These are phyloP conservation scores for Myrmecobius fasciatus DNA, from an alignment of 2,113 vertebrate species.

Conservation along the genomic window DNA sequence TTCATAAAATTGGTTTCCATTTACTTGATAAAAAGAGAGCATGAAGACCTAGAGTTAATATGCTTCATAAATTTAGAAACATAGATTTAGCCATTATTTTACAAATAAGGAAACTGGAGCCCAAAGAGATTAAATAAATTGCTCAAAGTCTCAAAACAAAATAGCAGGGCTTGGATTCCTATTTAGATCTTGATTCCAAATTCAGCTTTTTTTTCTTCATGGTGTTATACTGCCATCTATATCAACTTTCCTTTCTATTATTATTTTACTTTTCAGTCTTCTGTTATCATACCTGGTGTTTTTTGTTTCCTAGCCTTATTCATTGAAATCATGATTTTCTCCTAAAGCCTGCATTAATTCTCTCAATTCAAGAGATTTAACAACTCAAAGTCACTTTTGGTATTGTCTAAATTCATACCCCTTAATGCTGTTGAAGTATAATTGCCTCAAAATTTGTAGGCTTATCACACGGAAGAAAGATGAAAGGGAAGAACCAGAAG, in stretches of 20 bases:
- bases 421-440: too few species aligned
- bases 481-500: neutral
- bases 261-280: neutral
- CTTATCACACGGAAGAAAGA: neutral
- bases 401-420: too few species aligned
- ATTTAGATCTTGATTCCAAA: neutral
- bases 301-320: neutral
- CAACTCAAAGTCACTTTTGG: too few species aligned
- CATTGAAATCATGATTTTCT: too few species aligned
- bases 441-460: neutral
- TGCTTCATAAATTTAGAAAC: neutral
- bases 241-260: neutral
- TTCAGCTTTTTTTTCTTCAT: neutral
- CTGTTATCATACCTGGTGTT: neutral
- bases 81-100: neutral
- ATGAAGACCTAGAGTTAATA: neutral
- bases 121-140: neutral
- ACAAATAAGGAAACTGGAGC: neutral
- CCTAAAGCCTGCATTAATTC: too few species aligned
- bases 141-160: neutral
- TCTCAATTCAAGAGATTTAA: too few species aligned
- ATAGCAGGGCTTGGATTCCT: neutral
- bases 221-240: neutral
- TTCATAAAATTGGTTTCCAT: neutral
- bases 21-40: neutral